Evolutionary conservation across 2,888 invertebrate species (phyloP).

Genomic region (Abrostola triplasia): DNA sequence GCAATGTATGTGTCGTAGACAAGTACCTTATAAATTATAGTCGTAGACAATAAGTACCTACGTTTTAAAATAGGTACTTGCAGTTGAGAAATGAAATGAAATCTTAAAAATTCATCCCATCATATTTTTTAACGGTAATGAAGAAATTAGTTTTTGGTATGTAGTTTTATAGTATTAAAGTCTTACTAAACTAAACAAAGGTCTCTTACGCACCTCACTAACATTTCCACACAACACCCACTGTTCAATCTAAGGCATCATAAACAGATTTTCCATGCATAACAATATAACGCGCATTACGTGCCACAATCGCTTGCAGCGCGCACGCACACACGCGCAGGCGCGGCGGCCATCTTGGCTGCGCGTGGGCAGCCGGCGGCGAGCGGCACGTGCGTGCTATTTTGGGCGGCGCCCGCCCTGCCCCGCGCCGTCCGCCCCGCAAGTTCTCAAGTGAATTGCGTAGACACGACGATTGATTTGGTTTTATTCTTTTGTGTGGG

Average conservation of each 20-base stretch:
- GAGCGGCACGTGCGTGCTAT: constrained; percentile 87
- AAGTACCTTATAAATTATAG: too few relatives aligned
- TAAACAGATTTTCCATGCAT: constrained; percentile 58
- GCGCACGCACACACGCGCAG: constrained; percentile 70
- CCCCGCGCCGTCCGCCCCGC: constrained; percentile 56
- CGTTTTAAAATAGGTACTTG: too few relatives aligned
- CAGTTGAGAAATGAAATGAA: too few relatives aligned
- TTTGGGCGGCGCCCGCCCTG: constrained; percentile 84
- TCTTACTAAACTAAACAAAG: neutral
- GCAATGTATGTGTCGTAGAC: too few relatives aligned
- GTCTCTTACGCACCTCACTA: constrained; percentile 14
- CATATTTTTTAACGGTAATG: too few relatives aligned
- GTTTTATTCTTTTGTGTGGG: constrained; percentile 58
- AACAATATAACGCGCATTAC: constrained; percentile 57
- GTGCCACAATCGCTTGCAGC: constrained; percentile 65
- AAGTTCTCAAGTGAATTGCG: constrained; percentile 55
- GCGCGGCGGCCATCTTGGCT: constrained; percentile 83
- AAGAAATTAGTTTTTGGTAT: too few relatives aligned
- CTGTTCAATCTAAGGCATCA: constrained; percentile 41
- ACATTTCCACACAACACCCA: constrained; percentile 28
- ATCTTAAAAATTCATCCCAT: too few relatives aligned
- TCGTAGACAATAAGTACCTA: too few relatives aligned
- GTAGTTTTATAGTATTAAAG: neutral
- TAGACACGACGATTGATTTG: constrained; percentile 64
- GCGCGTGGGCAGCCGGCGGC: constrained; percentile 85